Base-by-base conservation (phyloP, 2,113 vertebrate genomes). In the Mola mola region DNA sequence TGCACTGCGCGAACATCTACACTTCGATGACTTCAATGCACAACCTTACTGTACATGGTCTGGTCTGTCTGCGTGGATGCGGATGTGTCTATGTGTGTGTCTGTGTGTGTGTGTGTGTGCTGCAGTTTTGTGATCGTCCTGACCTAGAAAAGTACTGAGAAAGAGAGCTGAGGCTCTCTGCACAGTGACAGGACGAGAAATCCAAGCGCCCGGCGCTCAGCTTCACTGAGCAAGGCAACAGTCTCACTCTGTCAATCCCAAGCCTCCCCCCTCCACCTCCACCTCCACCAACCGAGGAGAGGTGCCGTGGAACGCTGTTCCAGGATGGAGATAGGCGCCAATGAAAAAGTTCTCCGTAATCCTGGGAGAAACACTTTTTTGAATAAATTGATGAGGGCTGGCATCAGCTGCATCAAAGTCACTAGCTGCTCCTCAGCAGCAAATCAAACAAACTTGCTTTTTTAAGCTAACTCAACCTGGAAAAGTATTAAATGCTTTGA, bases 81-180 rank as follows among this genome's bases (percentile, higher is more conserved):
- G 33, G 25, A 40, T 48, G 22, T 26, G 50, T 5, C 2, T 28
- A 22, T 29, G 65, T 49, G 59, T 56, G 53, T 47, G 42, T 16
- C 8, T 55, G 50, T n/a, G 55, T 15, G 33, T 1, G 33, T 10
- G 33, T 4, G 33, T 2, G 29, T 28, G 43, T 70, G 72, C 72
- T 72, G 82, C 75, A 79, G 67, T 66, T 64, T 66, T 79, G 79
- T 64, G 82, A 87, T 79, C 16, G 22, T 69, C 41, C 72, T 89
- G 86, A 88, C 88, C 88, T 83, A 90, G 84, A 88, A 88, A 88
- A 82, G 79, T 72, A 65, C 47, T 48, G 81, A 79, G 61, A 88
- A 73, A 64, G 57, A 78, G 84, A 81, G 79, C 62, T 51, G 64
- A 70, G 74, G 62, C 65, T 74, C 72, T 76, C 17, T 71, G 68